Evolutionary conservation across 2,797 vertebrate genomes (phyloP).

Genomic region (Lutjanus argentimaculatus): DNA sequence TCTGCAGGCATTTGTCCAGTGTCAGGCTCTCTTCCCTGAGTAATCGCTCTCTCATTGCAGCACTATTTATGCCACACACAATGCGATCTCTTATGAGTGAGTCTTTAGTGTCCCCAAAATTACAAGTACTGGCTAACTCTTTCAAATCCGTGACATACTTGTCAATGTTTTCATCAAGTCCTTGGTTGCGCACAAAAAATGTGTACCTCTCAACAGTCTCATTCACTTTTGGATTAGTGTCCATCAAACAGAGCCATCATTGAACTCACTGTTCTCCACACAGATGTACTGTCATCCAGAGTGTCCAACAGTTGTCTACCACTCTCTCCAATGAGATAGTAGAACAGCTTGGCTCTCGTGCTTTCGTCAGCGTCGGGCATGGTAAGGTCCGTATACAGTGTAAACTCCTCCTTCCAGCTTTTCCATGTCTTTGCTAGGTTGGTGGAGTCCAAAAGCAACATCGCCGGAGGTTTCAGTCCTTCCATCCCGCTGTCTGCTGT

Average conservation of each 20-base stretch:
- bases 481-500: too few species aligned
- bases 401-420: neutral
- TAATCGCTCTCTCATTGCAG: slow-evolving; percentile 19
- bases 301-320: neutral
- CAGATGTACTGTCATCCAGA: neutral
- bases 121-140: slow-evolving; percentile 39
- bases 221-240: neutral
- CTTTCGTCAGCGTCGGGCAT: neutral
- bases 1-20: slow-evolving; percentile 25
- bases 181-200: neutral
- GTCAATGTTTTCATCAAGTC: neutral
- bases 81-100: slow-evolving; percentile 36
- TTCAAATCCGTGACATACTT: slow-evolving; percentile 45
- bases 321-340: neutral
- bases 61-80: slow-evolving; percentile 37
- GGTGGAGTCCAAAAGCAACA: neutral
- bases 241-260: neutral
- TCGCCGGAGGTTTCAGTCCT: neutral
- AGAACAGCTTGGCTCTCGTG: neutral
- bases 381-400: neutral
- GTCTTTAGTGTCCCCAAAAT: slow-evolving; percentile 32
- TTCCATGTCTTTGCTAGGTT: neutral
- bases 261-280: neutral
- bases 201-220: neutral
- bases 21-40: slow-evolving; percentile 37